Conservation (phyloP, 1,140 invertebrate genomes). For the Phocides pigmalion region DNA sequence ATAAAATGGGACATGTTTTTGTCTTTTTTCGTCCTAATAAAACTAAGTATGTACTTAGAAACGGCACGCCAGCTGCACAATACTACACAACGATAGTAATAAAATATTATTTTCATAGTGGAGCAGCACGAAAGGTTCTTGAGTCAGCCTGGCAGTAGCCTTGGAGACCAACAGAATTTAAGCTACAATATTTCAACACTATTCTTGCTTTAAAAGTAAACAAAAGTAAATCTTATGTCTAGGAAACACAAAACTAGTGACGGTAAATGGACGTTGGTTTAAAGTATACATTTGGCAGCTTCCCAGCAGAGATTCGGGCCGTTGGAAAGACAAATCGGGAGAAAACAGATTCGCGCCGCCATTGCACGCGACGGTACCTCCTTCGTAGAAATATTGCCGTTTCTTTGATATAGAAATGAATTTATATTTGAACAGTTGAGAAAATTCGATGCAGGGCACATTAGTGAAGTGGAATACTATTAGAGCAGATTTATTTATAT, state of each 20-base stretch:
- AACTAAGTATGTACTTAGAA: constrained; percentile 31
- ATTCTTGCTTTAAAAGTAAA: neutral
- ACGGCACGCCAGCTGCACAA: constrained; percentile 33
- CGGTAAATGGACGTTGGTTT: constrained; percentile 41
- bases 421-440: constrained; percentile 33
- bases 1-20: too few species aligned
- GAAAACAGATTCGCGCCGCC: constrained; percentile 77
- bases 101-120: constrained; percentile 75
- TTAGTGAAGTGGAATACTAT: too few species aligned
- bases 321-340: constrained; percentile 77
- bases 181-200: constrained; percentile 59
- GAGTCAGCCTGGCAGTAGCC: constrained; percentile 56
- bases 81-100: constrained; percentile 56
- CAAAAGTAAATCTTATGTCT: constrained; percentile 42
- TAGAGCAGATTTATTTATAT: too few species aligned
- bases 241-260: constrained; percentile 23
- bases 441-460: too few species aligned
- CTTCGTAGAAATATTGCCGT: constrained; percentile 59
- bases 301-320: constrained; percentile 72
- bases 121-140: constrained; percentile 66
- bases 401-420: constrained; percentile 39
- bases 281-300: constrained; percentile 72
- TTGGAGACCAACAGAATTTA: constrained; percentile 66
- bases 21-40: constrained; percentile 8
- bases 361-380: constrained; percentile 61